Percentiles rank a stretch among this genome's conserved stretches.
Evolutionary conservation across 2,797 vertebrate species (phyloP).

Genomic region (Rhinophrynus dorsalis): DNA sequence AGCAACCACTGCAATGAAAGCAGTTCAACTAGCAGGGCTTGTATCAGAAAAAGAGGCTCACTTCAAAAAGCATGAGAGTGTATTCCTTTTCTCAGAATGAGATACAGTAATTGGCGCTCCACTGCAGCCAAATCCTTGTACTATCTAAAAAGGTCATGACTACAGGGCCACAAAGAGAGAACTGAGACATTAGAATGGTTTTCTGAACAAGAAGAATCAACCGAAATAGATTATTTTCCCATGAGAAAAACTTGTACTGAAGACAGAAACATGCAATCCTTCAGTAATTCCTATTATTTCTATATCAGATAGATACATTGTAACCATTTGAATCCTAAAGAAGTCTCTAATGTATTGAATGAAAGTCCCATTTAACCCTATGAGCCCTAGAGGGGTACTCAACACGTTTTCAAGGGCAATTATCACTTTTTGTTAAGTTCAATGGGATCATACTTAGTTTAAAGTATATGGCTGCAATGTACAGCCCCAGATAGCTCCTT

Average conservation of each 20-base stretch:
- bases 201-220: background rate
- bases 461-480: no score
- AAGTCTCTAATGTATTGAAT: no score
- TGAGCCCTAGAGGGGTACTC: no score
- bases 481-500: no score
- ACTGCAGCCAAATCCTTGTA: background rate
- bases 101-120: constrained; percentile 17
- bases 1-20: background rate
- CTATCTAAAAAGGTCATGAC: constrained; percentile 15
- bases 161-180: constrained; percentile 9
- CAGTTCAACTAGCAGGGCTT: background rate
- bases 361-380: no score
- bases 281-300: background rate
- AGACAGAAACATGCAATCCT: background rate
- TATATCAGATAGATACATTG: no score
- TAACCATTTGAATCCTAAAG: no score
- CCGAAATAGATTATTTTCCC: constrained; percentile 12
- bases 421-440: no score
- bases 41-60: background rate
- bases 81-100: background rate
- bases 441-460: no score
- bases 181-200: constrained; percentile 2
- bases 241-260: background rate
- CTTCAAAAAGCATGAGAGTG: background rate
- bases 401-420: no score